Conservation (phyloP, 1,140 invertebrate species). For the Papilio xuthus region DNA sequence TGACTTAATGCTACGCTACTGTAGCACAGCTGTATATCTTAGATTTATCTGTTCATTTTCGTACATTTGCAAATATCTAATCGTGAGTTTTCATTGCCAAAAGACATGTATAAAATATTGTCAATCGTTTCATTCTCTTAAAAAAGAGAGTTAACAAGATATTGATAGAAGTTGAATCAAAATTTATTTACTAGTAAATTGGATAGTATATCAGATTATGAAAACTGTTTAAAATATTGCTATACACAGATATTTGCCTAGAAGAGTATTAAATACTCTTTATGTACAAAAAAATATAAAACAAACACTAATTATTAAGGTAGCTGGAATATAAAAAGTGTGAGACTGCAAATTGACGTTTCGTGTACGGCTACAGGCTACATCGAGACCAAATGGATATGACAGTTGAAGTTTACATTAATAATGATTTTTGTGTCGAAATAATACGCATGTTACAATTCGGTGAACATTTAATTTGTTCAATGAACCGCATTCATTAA, state of each 20-base stretch:
- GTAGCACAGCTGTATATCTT: background rate
- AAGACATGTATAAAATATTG: background rate
- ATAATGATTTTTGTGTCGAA: background rate
- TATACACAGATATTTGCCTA: no score
- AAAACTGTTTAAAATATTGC: no score
- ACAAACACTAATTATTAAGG: background rate
- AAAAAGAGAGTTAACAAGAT: no score
- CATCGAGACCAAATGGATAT: background rate
- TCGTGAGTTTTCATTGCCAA: background rate
- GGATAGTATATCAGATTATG: background rate
- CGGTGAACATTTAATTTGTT: background rate
- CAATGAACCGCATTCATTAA: conserved; percentile 21
- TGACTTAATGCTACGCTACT: conserved; percentile 25
- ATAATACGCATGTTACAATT: background rate
- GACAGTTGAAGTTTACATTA: background rate
- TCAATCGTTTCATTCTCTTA: background rate
- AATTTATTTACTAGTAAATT: background rate
- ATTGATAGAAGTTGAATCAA: no score
- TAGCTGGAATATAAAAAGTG: background rate
- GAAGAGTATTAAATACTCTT: no score
- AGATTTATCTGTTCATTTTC: background rate
- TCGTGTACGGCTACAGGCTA: background rate
- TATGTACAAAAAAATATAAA: background rate
- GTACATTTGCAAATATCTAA: background rate
- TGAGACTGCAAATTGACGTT: background rate